phyloP scores from a whole-genome alignment of 2,113 vertebrate species.

The Halcyon senegalensis region DNA sequence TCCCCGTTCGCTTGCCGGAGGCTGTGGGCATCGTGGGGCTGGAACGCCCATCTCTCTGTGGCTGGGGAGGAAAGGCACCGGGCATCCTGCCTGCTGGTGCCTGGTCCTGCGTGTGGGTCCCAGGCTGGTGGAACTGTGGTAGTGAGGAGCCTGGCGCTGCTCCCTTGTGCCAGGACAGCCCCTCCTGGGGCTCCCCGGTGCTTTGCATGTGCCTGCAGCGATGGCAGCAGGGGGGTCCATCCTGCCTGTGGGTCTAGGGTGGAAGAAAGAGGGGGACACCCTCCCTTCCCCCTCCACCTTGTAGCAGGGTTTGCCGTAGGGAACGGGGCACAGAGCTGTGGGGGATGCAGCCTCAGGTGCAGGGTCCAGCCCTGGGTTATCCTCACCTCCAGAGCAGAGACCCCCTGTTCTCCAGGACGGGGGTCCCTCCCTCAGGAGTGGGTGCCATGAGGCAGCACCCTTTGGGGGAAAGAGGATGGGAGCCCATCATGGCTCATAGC shows the following conservation, averaged over 20 bases:
- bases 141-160: rapidly evolving
- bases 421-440: background rate
- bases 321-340: rapidly evolving
- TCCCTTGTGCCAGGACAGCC: background rate
- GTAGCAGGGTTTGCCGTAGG: background rate
- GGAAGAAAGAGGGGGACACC: background rate
- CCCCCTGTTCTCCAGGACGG: rapidly evolving
- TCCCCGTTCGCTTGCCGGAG: rapidly evolving
- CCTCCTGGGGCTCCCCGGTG: background rate
- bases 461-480: background rate
- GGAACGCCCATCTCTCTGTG: rapidly evolving
- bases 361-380: background rate
- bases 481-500: rapidly evolving
- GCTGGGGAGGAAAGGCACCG: background rate
- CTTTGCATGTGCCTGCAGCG: background rate
- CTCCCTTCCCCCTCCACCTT: background rate
- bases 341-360: background rate
- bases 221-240: background rate
- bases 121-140: background rate
- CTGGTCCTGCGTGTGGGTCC: background rate
- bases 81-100: background rate
- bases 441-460: background rate
- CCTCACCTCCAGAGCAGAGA: rapidly evolving
- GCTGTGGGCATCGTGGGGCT: background rate
- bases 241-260: background rate